A percentile compares a stretch with the other conserved stretches of the same genome.
Evolutionary conservation across 2,888 invertebrate genomes (phyloP).

Genomic region (Anoplius nigerrimus): DNA sequence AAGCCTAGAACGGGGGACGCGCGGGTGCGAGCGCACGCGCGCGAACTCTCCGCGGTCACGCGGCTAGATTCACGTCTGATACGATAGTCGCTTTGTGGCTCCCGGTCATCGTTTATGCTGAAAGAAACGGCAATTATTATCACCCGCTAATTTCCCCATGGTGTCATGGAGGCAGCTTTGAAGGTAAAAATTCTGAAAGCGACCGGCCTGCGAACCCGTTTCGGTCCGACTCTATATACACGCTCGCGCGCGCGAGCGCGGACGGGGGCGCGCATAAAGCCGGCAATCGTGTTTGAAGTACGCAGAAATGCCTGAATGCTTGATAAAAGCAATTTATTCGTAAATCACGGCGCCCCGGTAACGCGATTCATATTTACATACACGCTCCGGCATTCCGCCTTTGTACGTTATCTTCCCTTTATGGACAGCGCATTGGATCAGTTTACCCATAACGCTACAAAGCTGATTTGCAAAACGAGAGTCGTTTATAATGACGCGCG

Average conservation of each 20-base stretch:
- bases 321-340: conserved; percentile 5
- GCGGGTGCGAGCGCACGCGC: not conserved
- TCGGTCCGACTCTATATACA: too few species aligned
- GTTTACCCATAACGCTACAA: too few species aligned
- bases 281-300: conserved; percentile 1
- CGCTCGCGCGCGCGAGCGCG: too few species aligned
- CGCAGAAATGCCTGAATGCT: not conserved
- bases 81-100: conserved; percentile 47
- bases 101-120: conserved; percentile 37
- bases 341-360: not conserved
- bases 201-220: not conserved
- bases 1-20: not conserved
- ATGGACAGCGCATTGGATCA: too few species aligned
- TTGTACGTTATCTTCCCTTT: too few species aligned
- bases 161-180: conserved; percentile 40
- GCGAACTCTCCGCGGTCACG: not conserved
- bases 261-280: not conserved
- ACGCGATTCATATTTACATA: too few species aligned
- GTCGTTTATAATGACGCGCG: too few species aligned
- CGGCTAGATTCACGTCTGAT: not conserved
- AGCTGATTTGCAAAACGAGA: too few species aligned
- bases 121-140: conserved; percentile 59
- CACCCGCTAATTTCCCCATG: conserved; percentile 46
- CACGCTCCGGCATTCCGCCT: too few species aligned
- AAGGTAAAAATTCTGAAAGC: conserved; percentile 11